phyloP scores from a whole-genome alignment of 2,113 vertebrate genomes.

The Aspidoscelis tigris region DNA sequence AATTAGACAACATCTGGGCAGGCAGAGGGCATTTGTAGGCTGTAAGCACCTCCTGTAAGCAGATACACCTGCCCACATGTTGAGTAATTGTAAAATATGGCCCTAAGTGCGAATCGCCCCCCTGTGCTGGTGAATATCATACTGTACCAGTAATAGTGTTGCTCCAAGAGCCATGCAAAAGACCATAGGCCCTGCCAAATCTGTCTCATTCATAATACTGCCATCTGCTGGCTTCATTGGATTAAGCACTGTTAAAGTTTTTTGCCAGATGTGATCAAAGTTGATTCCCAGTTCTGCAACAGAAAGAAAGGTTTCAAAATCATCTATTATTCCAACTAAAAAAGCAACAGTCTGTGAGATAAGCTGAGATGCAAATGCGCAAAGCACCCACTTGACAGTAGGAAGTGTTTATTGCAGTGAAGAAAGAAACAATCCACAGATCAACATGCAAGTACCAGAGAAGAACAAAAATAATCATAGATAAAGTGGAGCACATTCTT shows the following conservation, averaged over 20 bases:
- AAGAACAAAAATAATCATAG: too few species aligned
- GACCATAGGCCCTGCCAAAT: conserved; percentile 84
- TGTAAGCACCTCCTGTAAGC: too few species aligned
- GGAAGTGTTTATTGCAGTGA: conserved; percentile 14
- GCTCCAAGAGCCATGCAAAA: conserved; percentile 86
- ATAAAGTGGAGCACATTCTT: too few species aligned
- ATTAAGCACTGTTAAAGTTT: conserved; percentile 90
- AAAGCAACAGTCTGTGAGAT: not conserved
- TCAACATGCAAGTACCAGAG: too few species aligned
- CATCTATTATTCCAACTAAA: conserved; percentile 22
- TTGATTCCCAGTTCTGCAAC: conserved; percentile 89
- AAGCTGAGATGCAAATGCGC: not conserved
- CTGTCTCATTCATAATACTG: conserved; percentile 92
- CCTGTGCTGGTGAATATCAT: not conserved
- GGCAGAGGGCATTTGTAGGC: too few species aligned
- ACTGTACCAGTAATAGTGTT: conserved; percentile 83
- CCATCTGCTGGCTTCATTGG: conserved; percentile 89
- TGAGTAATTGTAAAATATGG: too few species aligned
- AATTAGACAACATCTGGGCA: too few species aligned
- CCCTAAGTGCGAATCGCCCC: too few species aligned
- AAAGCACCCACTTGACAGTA: not conserved
- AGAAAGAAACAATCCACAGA: conserved; percentile 7
- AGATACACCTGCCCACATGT: too few species aligned
- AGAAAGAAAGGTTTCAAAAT: conserved; percentile 29
- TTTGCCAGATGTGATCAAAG: conserved; percentile 92